Base-by-base conservation (phyloP, 2,888 invertebrate genomes). In the Brachylomia viminalis region DNA sequence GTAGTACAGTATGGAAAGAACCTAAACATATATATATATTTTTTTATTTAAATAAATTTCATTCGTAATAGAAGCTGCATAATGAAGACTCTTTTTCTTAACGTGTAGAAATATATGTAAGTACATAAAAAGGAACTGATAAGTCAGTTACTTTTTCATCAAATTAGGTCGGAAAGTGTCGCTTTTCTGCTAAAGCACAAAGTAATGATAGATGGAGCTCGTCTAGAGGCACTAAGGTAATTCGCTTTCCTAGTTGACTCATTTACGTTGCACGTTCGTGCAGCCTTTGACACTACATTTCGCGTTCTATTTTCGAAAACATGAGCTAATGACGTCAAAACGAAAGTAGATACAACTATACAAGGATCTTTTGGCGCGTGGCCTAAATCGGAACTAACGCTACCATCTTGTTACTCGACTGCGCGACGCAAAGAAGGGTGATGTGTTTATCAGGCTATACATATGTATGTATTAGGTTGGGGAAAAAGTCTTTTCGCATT, bases 241-340 rank as follows among this genome's bases (percentile, higher is more conserved):
- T 72, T 79, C 49, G 17, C 47, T 80, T 67, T 45, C n/a, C 62
- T 67, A 59, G 66, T 68, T 79, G 65, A 84, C 56, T 75, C 64
- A 66, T 69, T 75, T 62, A 62, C 47, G 71, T 33, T 58, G 27
- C 42, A 62, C 66, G 61, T 58, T 84, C 62, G 56, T 59, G 73
- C n/a, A 67, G 45, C 71, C 76, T 82, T 82, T 81, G 76, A 66
- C 61, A 68, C 59, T 56, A 42, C 23, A 52, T 66, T 72, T 72
- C 17, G 45, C 49, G 15, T 82, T 52, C 58, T 38, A 59, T 69
- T 68, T 72, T 72, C 45, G 2, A 82, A 83, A 76, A 72, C n/a
- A 75, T 2, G 6, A 59, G 23, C 33, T 59, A 11, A 33, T 59
- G 33, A 33, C 1, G 30, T 33, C 20, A 59, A 59, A 59, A 33